Conservation (phyloP, 2,797 vertebrate genomes). For the Coluber constrictor region DNA sequence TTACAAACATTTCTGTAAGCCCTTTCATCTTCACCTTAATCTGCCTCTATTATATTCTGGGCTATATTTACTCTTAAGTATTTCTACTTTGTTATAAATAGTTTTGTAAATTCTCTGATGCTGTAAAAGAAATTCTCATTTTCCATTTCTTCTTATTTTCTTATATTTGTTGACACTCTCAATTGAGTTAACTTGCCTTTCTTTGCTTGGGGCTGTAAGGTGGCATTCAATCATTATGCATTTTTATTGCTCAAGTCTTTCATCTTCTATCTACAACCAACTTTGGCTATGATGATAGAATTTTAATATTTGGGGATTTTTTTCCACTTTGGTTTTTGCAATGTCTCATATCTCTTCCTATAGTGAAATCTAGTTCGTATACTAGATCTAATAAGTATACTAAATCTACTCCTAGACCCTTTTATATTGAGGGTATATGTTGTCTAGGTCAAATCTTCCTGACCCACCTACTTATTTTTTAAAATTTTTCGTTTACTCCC, state of each 20-base stretch:
- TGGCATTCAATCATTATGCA: neutral
- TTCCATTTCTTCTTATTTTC: neutral
- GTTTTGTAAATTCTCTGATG: neutral
- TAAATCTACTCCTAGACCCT: neutral
- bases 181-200: neutral
- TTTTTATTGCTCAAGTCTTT: neutral
- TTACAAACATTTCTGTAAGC: neutral
- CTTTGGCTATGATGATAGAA: neutral
- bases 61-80: neutral
- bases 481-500: neutral
- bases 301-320: neutral
- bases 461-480: neutral
- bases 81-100: neutral
- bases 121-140: neutral
- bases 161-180: neutral
- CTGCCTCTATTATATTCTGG: neutral
- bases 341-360: neutral
- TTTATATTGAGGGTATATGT: neutral
- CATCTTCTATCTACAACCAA: neutral
- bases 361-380: neutral
- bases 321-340: neutral
- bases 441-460: neutral
- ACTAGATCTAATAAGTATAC: neutral
- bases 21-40: neutral
- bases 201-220: neutral